Conservation (phyloP, 2,113 vertebrate species). For the Columbina picui region DNA sequence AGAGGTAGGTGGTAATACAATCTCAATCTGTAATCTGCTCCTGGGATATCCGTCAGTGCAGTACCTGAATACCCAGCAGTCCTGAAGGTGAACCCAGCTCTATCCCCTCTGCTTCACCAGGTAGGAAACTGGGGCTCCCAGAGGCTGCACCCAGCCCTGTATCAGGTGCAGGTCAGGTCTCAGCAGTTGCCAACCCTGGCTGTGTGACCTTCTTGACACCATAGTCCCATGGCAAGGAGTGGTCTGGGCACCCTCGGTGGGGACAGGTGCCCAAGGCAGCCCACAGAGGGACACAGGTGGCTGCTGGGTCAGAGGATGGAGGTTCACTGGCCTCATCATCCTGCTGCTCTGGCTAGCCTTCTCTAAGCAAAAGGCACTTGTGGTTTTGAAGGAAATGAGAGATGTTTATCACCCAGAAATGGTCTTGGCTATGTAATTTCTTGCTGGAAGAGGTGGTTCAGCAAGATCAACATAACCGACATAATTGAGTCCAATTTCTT, state of each 20-base stretch:
- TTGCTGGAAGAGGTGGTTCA: background rate
- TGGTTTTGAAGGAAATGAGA: background rate
- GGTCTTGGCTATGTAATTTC: background rate
- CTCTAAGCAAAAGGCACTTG: background rate
- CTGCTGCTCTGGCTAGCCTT: background rate
- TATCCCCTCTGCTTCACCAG: background rate
- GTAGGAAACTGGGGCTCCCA: background rate
- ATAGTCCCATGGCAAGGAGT: background rate
- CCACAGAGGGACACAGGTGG: background rate
- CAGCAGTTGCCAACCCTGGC: background rate
- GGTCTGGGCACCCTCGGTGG: fast-evolving
- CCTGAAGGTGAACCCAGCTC: background rate
- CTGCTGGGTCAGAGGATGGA: background rate
- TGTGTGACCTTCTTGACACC: background rate
- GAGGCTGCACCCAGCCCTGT: background rate
- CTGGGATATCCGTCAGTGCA: background rate
- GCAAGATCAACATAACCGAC: background rate
- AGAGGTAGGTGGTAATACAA: background rate
- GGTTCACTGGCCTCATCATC: background rate
- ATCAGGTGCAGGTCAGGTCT: background rate
- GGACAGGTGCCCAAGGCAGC: background rate
- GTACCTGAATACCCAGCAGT: background rate
- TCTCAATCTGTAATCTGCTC: background rate
- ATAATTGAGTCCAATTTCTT: background rate
- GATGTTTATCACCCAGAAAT: background rate